A percentile compares a stretch with the other conserved stretches of the same genome.
Conservation (phyloP, 1,140 invertebrate species). For the Apis mellifera region Amel_HAv3.1 CM009931.2:9082001-9082500, state of each 20-base stretch:
- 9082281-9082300: neutral
- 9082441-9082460: slow-evolving; percentile 10
- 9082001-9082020: slow-evolving; percentile 27
- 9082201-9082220: neutral
- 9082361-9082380: too few relatives aligned
- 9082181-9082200: neutral
- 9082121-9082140: neutral
- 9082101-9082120: neutral
- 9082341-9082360: too few relatives aligned
- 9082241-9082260: neutral
- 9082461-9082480: neutral
- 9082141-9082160: neutral
- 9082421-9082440: too few relatives aligned
- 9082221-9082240: neutral
- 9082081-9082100: neutral
- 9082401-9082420: too few relatives aligned
- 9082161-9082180: neutral
- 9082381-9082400: too few relatives aligned
- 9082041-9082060: neutral
- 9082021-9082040: neutral
- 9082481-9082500: neutral
- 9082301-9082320: neutral
- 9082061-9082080: too few relatives aligned
- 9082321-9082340: neutral
- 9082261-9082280: neutral